Evolutionary conservation across 2,888 invertebrate genomes (phyloP).

Genomic region (Cryptus viduatorius): DNA sequence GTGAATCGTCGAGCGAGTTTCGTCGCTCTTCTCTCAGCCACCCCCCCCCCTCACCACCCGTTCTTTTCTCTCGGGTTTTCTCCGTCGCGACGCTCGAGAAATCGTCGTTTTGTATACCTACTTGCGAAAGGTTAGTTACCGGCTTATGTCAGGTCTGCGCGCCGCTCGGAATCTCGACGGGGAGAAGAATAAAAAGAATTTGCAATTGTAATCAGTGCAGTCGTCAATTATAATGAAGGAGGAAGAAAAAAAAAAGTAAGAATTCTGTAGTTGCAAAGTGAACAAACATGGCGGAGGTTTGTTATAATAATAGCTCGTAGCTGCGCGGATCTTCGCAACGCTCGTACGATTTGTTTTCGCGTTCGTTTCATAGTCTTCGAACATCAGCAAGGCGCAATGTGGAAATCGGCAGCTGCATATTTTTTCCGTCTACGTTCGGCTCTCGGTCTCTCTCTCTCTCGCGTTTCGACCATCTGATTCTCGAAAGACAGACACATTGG

Average conservation of each 20-base stretch:
- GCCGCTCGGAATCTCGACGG: background rate
- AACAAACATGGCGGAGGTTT: slow-evolving; percentile 8
- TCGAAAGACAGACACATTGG: slow-evolving; percentile 27
- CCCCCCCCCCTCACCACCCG: background rate
- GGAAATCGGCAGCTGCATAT: slow-evolving; percentile 12
- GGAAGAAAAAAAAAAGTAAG: background rate
- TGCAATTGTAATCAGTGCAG: slow-evolving; percentile 37
- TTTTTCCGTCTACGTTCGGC: background rate
- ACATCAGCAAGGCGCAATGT: background rate
- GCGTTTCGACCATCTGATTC: slow-evolving; percentile 35
- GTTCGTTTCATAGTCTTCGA: background rate
- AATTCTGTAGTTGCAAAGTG: background rate
- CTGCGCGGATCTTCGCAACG: background rate
- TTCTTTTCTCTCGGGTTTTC: slow-evolving; percentile 12
- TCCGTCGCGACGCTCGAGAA: background rate
- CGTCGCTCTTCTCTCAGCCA: slow-evolving; percentile 9
- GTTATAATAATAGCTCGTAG: background rate
- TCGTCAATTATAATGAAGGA: slow-evolving; percentile 18
- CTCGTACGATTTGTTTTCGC: background rate
- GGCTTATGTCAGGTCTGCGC: slow-evolving; percentile 15
- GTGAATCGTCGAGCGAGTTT: slow-evolving; percentile 50
- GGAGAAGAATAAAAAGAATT: slow-evolving; percentile 8
- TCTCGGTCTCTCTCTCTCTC: background rate
- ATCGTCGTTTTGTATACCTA: slow-evolving; percentile 29
- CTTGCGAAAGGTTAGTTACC: slow-evolving; percentile 59